Base-by-base conservation (phyloP, 2,113 vertebrate species). In the Trematomus loennbergii region DNA sequence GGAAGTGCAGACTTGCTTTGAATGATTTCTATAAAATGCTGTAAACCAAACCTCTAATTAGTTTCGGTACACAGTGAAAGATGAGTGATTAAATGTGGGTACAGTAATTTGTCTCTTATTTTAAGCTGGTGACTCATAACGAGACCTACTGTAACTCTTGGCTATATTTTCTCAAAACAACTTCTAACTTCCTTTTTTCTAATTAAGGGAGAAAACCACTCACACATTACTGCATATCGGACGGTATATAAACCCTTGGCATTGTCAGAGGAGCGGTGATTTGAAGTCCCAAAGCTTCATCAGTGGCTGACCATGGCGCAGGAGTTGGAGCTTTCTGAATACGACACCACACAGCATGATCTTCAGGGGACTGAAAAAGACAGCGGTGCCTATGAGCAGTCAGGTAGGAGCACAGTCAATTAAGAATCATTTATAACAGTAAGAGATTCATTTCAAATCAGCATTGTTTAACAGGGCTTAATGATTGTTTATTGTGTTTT, bases 331-430 rank as follows among this genome's bases (percentile, higher is more conserved):
- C 79, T 87, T 40, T 66, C 63, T 22, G 65, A 68, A 12, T 50
- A 20, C 11, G 0, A 0, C 8, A 70, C 0, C 3, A 5, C 9
- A 3, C 5, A 40, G 36, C 36, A 66, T 1, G 63, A 68, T 7
- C 1, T 12, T 5, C 4, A 1, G 17, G 25, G 0, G 0, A 0
- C 17, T 18, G 46, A 58, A 17, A 25, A 2, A 43, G 55, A 46
- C 15, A 6, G 7, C 0, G 0, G 1, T 3, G 17, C 46, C 29
- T 33, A 36, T 57, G 17, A 74, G 45, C 71, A 40, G 45, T 16
- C 87, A 80, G 83, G 85, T 89, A 81, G 89, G 81, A 71, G 11
- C 9, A 16, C 5, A 50, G 75, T 49, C 15, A 45, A 20, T 62
- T 18, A 0, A 65, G 7, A 55, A n/a, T 12, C 2, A 55, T 57